These are phyloP conservation scores for Listronotus oregonensis DNA, from an alignment of 1,140 invertebrate genomes.

Conservation along the genomic window DNA sequence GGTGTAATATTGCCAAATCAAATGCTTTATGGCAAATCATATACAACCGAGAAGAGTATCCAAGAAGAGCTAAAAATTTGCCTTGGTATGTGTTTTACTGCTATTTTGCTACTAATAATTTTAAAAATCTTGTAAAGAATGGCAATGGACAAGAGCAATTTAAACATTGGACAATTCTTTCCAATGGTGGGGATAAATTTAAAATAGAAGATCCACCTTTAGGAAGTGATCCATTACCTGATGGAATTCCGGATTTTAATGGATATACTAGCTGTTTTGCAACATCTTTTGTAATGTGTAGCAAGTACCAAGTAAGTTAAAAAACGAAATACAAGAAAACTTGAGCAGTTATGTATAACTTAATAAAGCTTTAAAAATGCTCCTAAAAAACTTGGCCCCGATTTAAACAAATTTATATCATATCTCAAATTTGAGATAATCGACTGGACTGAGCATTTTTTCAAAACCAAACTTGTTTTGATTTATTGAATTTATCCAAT, in stretches of 20 bases:
- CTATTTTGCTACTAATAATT: constrained; percentile 46
- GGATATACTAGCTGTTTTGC: constrained; percentile 51
- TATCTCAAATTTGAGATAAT: too few species aligned
- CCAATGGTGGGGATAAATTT: constrained; percentile 52
- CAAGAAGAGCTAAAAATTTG: constrained; percentile 40
- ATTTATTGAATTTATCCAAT: too few species aligned
- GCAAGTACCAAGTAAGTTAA: constrained; percentile 49
- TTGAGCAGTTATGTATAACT: not conserved
- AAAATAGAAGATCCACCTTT: constrained; percentile 50
- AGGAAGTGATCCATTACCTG: constrained; percentile 42
- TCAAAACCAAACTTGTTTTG: too few species aligned
- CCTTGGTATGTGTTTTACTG: constrained; percentile 53
- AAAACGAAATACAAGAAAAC: not conserved
- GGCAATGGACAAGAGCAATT: constrained; percentile 51
- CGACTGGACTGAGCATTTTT: too few species aligned
- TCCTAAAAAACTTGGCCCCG: too few species aligned
- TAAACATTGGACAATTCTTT: constrained; percentile 51
- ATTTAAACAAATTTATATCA: too few species aligned
- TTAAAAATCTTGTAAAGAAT: constrained; percentile 55
- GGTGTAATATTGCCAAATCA: constrained; percentile 50
- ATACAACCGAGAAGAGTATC: constrained; percentile 35
- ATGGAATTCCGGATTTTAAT: constrained; percentile 46
- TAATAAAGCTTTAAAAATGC: too few species aligned
- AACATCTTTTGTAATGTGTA: constrained; percentile 51
- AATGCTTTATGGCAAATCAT: constrained; percentile 44